Evolutionary conservation across 2,888 invertebrate species (phyloP), one percentile per base, ranked within the genome.

Genomic region (Drosophila borborema): DNA sequence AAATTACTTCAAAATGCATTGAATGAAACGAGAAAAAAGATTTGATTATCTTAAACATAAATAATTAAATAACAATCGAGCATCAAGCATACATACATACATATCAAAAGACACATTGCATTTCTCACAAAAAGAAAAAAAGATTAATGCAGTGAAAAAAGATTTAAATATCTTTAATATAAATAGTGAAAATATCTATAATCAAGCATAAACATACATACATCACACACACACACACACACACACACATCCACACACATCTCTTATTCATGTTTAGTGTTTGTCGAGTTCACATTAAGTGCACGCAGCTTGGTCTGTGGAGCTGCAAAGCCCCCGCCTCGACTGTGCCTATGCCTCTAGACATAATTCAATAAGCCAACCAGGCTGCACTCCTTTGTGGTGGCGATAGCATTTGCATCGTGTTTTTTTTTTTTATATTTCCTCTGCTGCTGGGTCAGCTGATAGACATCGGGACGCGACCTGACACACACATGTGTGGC

Each of bases 281-380:
- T 20, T 45, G 23, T 46, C 23, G 23, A 23, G 46, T 2, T 51
- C 61, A 60, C 60, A 82, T 76, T 65, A 71, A 70, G 72, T 68
- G 79, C 88, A 80, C 74, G 74, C 65, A 43, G 58, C 70, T 77
- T 86, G 71, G 71, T 9, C 3, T n/a, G 28, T 28, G 28, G 28
- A 28, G 41, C 41, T 41, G n/a, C 54, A 55, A 46, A 51, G 34
- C 18, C n/a, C 18, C n/a, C 38, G 53, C 38, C 20, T 53, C 2
- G 51, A 34, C 36, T 64, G 34, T 49, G 68, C 72, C 36, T 64
- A 34, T 49, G 68, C 72, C 74, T 67, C 74, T 67, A 72, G 77
- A 70, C 77, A 86, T 81, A 69, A 84, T 78, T 87, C 71, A 68
- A 18, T 63, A 74, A 43, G 31, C 46, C 46, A 64, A 56, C 53